These are phyloP conservation scores for Microtus pennsylvanicus DNA, from an alignment of 2,113 vertebrate genomes.

Conservation along the genomic window DNA sequence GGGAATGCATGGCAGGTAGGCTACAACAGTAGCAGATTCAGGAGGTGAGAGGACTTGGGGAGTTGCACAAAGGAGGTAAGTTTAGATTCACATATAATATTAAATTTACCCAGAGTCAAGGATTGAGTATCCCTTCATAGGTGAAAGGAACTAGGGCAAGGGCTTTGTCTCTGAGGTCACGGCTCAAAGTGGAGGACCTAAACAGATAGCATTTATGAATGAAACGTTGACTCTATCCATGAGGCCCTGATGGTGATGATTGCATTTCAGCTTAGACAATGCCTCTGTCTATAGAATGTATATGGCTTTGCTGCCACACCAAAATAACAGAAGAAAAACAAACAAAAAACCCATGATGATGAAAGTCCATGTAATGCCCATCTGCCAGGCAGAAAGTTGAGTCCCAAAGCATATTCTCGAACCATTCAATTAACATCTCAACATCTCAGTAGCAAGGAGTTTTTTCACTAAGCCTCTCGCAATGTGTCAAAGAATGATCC, in stretches of 20 bases:
- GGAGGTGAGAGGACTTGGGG: fast-evolving
- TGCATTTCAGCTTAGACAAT: not conserved
- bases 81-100: not conserved
- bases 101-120: not conserved
- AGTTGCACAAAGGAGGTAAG: not conserved
- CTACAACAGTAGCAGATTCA: no score
- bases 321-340: not conserved
- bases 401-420: not conserved
- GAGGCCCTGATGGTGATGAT: not conserved
- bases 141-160: not conserved
- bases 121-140: not conserved
- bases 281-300: not conserved
- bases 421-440: not conserved
- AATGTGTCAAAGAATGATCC: not conserved
- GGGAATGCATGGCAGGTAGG: no score
- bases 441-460: fast-evolving
- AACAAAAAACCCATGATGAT: not conserved
- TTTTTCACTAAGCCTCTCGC: not conserved
- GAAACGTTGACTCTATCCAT: not conserved
- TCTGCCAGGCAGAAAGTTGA: not conserved
- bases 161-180: not conserved
- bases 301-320: not conserved
- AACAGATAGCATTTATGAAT: not conserved
- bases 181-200: not conserved
- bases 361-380: not conserved